A percentile compares a stretch with the other conserved stretches of the same genome.
Evolutionary conservation across 2,113 vertebrate genomes (phyloP).

Genomic region (Acanthochromis polyacanthus): DNA sequence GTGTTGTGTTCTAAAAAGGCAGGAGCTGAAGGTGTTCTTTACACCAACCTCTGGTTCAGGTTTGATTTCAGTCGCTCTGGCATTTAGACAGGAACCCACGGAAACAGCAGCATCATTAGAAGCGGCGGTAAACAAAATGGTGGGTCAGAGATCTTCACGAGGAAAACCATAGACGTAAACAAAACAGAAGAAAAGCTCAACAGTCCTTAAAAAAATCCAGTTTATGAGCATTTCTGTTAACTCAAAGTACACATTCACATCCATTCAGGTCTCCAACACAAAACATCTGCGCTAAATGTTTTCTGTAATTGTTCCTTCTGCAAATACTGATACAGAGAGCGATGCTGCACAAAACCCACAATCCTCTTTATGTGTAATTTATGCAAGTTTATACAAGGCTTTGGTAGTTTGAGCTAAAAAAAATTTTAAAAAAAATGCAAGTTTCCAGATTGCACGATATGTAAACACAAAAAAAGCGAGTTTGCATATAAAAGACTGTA

Average conservation of each 20-base stretch:
- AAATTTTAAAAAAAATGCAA: no score
- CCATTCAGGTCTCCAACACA: not conserved
- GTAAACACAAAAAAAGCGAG: no score
- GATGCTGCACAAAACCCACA: not conserved
- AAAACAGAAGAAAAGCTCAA: not conserved
- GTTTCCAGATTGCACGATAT: not conserved
- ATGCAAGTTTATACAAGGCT: not conserved
- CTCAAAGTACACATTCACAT: not conserved
- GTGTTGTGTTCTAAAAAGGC: conserved; percentile 9
- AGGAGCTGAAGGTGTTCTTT: conserved; percentile 1
- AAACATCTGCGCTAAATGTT: not conserved
- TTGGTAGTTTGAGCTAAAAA: not conserved
- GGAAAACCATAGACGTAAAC: conserved; percentile 20
- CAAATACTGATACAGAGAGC: not conserved
- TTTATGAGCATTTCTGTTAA: not conserved
- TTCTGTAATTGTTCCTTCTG: not conserved
- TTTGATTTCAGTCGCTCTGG: conserved; percentile 14
- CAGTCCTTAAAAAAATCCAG: not conserved
- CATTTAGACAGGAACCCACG: conserved; percentile 3
- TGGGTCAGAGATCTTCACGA: conserved; percentile 17
- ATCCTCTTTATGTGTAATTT: not conserved
- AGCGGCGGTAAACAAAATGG: conserved; percentile 10
- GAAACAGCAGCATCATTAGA: conserved; percentile 39
- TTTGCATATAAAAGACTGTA: not conserved
- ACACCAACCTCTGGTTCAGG: not conserved